Conservation (phyloP, 2,888 invertebrate species). For the Platypus cylindrus region DNA sequence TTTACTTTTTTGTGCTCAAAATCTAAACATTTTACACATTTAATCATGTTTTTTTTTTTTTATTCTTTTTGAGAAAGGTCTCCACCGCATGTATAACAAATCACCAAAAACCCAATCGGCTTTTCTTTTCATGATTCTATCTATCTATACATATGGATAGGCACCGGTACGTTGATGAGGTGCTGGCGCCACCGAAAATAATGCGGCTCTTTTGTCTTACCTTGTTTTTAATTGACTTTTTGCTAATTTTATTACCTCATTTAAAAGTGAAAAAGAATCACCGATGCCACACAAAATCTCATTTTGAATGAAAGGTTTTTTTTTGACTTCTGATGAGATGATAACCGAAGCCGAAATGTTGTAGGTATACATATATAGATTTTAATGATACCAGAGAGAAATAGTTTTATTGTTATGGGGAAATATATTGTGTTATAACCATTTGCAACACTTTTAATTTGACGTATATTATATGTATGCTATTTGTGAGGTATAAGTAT, state of each 20-base stretch:
- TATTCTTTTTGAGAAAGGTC: background rate
- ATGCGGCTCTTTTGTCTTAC: slow-evolving; percentile 22
- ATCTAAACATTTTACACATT: slow-evolving; percentile 5
- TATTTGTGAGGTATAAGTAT: too few relatives aligned
- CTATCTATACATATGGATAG: too few relatives aligned
- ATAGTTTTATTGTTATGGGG: too few relatives aligned
- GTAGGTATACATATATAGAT: too few relatives aligned
- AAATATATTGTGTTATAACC: too few relatives aligned
- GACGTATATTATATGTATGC: too few relatives aligned
- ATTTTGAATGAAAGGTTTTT: slow-evolving; percentile 10
- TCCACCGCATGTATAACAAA: slow-evolving; percentile 7
- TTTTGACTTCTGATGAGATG: too few relatives aligned
- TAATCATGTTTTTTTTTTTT: too few relatives aligned
- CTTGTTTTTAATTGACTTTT: slow-evolving; percentile 22
- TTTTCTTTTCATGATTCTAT: background rate
- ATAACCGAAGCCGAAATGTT: slow-evolving; percentile 10
- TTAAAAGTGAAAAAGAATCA: slow-evolving; percentile 8
- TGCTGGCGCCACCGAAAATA: slow-evolving; percentile 20
- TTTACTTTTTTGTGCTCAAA: slow-evolving; percentile 2
- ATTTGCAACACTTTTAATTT: too few relatives aligned
- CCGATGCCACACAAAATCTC: slow-evolving; percentile 14
- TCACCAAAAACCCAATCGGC: slow-evolving; percentile 4
- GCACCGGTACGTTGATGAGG: slow-evolving; percentile 10
- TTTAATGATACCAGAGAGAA: too few relatives aligned
- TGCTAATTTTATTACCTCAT: slow-evolving; percentile 21